Base-by-base conservation (phyloP, 92 coral and sea anemone genomes). In the Phenganax marumi region DNA sequence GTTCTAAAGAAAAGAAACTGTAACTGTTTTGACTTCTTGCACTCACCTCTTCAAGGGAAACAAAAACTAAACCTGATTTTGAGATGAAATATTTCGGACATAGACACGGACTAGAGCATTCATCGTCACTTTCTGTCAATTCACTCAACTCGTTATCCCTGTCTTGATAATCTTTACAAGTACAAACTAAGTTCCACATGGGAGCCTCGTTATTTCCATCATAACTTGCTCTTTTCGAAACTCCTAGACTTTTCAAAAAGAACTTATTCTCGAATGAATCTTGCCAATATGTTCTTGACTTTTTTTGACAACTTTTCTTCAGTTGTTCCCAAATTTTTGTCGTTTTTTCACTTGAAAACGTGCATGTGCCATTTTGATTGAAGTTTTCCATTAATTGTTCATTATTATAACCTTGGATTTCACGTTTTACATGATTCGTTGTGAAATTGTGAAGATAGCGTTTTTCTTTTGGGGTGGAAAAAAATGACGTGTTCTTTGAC, bases 61-160 rank as follows among this genome's bases (percentile, higher is more conserved):
- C 52, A 73, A 93, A 93, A 50, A 90, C 97, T 52, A 91, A 33
- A 3, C 97, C 97, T 65, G 89, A 90, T 54, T 87, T 88, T 75
- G 97, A 93, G 39, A 93, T 84, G 70, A 92, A 86, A 84, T 92
- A 90, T 50, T 21, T 75, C 17, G 64, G 80, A 50, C 80, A 52
- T 43, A 56, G 33, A 75, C 80, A 75, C 16, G 64, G 80, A 75
- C 80, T 75, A 33, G 4, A 10, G 12, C 66, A 75, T 75, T 75
- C 65, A 17, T 54, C 80, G 13, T 75, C 80, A 50, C 50, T 22
- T 14, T 55, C 80, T n/a, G 12, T 43, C 13, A 18, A 22, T 10
- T 13, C 79, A 73, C 50, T 22, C 33, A 50, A 73, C 60, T 75
- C 50, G 24, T 19, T 50, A 14, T 68, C 47, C 1, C 3, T 18